These are phyloP conservation scores for Miniopterus natalensis DNA, from an alignment of 2,113 vertebrate species.

Conservation along the genomic window DNA sequence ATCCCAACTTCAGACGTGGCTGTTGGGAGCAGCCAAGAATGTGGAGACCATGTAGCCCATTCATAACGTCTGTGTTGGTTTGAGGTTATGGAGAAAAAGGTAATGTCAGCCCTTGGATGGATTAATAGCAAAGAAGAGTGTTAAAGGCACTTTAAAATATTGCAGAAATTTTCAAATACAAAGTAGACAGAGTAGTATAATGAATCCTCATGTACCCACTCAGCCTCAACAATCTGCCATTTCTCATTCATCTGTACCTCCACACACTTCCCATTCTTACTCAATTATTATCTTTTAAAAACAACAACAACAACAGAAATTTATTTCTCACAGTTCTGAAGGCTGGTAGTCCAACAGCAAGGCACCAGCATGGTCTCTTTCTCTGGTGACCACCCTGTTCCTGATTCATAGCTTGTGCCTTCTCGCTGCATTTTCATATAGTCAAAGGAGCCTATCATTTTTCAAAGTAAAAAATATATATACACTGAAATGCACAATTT, in stretches of 20 bases:
- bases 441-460: neutral
- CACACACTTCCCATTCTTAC: neutral
- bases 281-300: neutral
- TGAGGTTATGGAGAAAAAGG: neutral
- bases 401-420: neutral
- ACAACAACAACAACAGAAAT: neutral
- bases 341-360: neutral
- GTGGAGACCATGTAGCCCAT: neutral
- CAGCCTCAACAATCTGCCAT: neutral
- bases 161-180: conserved; percentile 33
- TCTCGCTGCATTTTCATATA: neutral
- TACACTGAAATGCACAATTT: neutral
- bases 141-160: neutral
- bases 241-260: neutral
- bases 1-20: neutral
- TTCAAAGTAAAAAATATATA: neutral
- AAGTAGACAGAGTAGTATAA: neutral
- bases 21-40: neutral
- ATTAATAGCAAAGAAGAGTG: neutral
- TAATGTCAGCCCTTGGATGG: neutral
- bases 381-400: neutral
- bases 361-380: neutral
- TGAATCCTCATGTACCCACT: neutral
- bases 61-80: neutral
- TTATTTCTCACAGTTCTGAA: neutral